Conservation (phyloP, 23 tunicate genomes). For the Phallusia fumigata region DNA sequence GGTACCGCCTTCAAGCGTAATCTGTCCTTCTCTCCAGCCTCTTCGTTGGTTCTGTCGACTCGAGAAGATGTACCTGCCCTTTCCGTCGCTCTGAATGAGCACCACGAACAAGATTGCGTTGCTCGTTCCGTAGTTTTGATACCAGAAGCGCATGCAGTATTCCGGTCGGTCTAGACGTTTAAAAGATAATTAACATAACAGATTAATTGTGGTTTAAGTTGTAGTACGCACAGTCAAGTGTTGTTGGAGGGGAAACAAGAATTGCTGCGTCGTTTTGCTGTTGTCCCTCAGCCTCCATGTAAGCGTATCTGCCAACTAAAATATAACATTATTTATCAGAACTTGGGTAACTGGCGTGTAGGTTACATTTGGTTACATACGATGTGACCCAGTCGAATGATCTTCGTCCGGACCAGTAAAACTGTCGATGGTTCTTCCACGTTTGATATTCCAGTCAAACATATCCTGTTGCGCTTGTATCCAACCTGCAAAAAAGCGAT, state of each 20-base stretch:
- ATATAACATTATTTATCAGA: background rate
- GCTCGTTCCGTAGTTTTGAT: background rate
- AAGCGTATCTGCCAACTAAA: conserved; percentile 2
- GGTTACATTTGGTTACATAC: too few relatives aligned
- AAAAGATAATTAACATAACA: background rate
- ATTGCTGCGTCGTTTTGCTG: conserved; percentile 2
- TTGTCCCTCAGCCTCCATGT: background rate
- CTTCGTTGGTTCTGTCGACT: background rate
- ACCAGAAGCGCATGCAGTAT: conserved; percentile 2
- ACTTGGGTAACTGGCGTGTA: too few relatives aligned
- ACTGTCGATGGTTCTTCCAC: conserved; percentile 2
- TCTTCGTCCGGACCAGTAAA: conserved; percentile 12
- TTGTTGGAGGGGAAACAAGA: background rate
- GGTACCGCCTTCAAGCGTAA: background rate
- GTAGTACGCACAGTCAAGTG: background rate
- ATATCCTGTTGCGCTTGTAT: background rate
- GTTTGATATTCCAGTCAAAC: conserved; percentile 10
- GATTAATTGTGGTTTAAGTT: too few relatives aligned
- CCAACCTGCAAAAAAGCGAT: background rate
- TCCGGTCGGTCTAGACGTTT: background rate
- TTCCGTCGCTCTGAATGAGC: background rate
- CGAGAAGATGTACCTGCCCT: background rate
- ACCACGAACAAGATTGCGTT: background rate
- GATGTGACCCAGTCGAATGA: conserved; percentile 14
- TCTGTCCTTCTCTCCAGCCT: background rate